Evolutionary conservation across 1,140 invertebrate genomes (phyloP).

Genomic region (Sesamia nonagrioides): DNA sequence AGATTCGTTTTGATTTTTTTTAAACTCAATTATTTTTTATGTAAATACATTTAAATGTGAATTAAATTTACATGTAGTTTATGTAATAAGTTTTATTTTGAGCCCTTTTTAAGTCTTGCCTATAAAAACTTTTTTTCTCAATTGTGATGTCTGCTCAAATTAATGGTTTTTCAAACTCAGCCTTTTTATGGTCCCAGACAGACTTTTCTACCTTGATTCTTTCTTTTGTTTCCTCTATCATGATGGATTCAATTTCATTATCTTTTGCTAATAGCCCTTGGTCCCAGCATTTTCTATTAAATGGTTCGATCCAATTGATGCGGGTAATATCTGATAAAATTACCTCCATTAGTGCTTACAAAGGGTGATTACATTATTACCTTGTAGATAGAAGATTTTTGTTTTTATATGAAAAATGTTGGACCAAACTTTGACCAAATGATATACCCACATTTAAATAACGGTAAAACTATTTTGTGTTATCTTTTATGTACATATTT

Average conservation of each 20-base stretch:
- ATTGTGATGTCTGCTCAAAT: conserved; percentile 1
- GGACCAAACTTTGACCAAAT: neutral
- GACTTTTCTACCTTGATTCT: neutral
- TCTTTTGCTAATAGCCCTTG: neutral
- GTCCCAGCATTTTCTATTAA: conserved; percentile 6
- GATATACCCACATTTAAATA: no score
- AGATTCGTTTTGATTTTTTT: no score
- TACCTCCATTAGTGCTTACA: neutral
- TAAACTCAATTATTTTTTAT: no score
- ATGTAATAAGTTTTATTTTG: neutral
- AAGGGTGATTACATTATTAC: neutral
- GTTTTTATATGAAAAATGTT: neutral
- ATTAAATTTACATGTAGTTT: neutral
- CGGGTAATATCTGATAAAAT: neutral
- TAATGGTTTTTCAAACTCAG: conserved; percentile 29
- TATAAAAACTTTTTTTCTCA: neutral
- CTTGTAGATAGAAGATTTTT: neutral
- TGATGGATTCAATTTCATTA: conserved; percentile 18
- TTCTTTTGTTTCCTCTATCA: neutral
- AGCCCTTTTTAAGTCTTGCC: neutral
- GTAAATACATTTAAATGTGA: no score
- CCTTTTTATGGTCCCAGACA: neutral
- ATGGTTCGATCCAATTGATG: neutral
- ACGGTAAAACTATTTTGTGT: no score
- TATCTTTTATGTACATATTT: no score